These are phyloP conservation scores for Helicorthomorpha holstii DNA, from an alignment of 1,140 invertebrate species.

Conservation along the genomic window DNA sequence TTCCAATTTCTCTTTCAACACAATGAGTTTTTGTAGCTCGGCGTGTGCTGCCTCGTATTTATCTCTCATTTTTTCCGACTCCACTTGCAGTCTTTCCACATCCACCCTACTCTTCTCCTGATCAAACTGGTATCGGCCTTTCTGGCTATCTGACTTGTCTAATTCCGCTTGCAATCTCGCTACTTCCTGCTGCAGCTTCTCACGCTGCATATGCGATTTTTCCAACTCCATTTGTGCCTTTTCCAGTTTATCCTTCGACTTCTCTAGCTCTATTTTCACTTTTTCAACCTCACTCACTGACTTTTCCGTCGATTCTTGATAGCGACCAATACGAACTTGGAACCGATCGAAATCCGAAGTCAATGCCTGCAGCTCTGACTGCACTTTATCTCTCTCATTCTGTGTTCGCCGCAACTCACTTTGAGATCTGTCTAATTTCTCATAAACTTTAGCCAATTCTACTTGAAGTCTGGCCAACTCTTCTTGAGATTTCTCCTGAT, in stretches of 20 bases:
- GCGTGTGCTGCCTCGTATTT: slow-evolving; percentile 49
- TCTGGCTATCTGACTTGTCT: slow-evolving; percentile 51
- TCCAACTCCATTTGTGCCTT: slow-evolving; percentile 61
- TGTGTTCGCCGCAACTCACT: slow-evolving; percentile 62
- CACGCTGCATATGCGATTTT: slow-evolving; percentile 40
- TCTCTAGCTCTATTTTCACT: slow-evolving; percentile 61
- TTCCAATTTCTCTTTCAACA: slow-evolving; percentile 37
- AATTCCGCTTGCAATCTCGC: slow-evolving; percentile 46
- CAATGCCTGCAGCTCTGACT: slow-evolving; percentile 43
- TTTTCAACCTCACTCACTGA: slow-evolving; percentile 60
- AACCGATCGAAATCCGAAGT: slow-evolving; percentile 54
- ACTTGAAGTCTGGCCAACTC: slow-evolving; percentile 66
- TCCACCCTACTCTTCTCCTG: slow-evolving; percentile 51
- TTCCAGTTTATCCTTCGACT: slow-evolving; percentile 61
- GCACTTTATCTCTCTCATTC: slow-evolving; percentile 48
- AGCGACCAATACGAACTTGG: slow-evolving; percentile 53
- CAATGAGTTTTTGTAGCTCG: slow-evolving; percentile 50
- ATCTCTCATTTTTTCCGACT: slow-evolving; percentile 52
- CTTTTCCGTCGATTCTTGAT: slow-evolving; percentile 51
- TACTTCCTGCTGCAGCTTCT: slow-evolving; percentile 39
- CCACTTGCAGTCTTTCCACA: slow-evolving; percentile 34
- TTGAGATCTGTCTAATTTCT: slow-evolving; percentile 70
- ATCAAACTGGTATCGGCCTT: slow-evolving; percentile 74
- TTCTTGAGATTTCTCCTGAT: slow-evolving; percentile 72
- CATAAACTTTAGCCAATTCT: slow-evolving; percentile 76